Evolutionary conservation across 2,797 vertebrate species (phyloP), one percentile per base, ranked within the genome.

Genomic region (Spinus pinus): DNA sequence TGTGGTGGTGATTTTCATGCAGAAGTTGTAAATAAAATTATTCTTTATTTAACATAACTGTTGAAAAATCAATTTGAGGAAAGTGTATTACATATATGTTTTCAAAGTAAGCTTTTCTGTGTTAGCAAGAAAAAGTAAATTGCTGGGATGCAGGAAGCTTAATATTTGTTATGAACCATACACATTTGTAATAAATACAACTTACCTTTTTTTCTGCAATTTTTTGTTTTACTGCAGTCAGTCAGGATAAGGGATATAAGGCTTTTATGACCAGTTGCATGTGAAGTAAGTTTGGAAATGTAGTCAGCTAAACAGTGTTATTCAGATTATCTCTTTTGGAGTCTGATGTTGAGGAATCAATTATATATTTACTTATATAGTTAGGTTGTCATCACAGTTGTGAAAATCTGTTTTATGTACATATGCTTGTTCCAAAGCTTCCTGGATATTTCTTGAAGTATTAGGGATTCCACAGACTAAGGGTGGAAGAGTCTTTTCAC

Each of bases 21-120:
- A 58, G 47, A 62, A 79, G 17, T 13, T 37, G 23, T 37, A 41
- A 61, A 37, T 69, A 56, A 72, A 72, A 69, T 42, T 49, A 21
- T 27, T 44, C 44, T 65, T 56, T 50, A 57, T 42, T 57, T 74
- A 10, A 27, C 14, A 3, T 66, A 50, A 35, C 9, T 33, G 17
- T 60, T 87, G 64, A 62, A 46, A 9, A 50, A 27, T 30, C 4
- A 0, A 0, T 83, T 37, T 21, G 8, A 81, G 30, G 20, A 77
- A 77, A 56, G 3, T n/a, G 1, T 11, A 5, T 73, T 24, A 4
- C 4, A 12, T 28, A 2, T 1, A 6, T 6, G 1, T 81, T 74
- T 93, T 83, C 61, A 61, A 51, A 74, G 8, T 24, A 39, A 57
- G 4, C 31, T 83, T 87, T 65, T 57, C 16, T 24, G 2, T 60